Conservation (phyloP, 2,888 invertebrate genomes). For the Drosophila tanythrix region DNA sequence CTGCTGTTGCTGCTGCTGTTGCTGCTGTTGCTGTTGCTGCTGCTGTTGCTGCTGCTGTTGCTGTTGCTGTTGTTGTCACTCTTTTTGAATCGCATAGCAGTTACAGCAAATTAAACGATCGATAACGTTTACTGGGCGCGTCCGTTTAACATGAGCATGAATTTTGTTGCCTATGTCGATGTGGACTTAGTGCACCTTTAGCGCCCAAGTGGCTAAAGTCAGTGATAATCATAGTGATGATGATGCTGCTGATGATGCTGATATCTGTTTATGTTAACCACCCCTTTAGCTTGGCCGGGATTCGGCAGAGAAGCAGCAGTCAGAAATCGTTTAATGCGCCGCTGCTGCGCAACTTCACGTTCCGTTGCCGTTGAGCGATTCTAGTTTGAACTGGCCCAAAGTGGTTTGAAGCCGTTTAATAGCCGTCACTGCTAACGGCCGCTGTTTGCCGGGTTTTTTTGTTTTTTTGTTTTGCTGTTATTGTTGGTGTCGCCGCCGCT, state of each 20-base stretch:
- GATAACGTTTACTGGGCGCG: conserved; percentile 38
- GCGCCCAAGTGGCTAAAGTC: conserved; percentile 33
- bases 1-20: background rate
- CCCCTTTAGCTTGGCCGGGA: conserved; percentile 34
- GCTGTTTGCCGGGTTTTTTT: conserved; percentile 57
- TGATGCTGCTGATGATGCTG: background rate
- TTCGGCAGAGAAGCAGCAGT: conserved; percentile 25
- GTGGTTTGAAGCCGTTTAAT: conserved; percentile 67
- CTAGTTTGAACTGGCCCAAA: conserved; percentile 73
- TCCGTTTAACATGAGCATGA: conserved; percentile 32
- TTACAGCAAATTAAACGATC: conserved; percentile 26
- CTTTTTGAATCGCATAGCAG: conserved; percentile 14
- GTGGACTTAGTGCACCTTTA: conserved; percentile 43
- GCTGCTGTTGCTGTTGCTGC: background rate
- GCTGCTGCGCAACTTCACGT: conserved; percentile 7
- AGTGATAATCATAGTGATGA: conserved; percentile 9
- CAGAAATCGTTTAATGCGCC: conserved; percentile 48
- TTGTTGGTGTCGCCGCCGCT: background rate
- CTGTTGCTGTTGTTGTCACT: background rate
- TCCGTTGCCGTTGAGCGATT: conserved; percentile 55
- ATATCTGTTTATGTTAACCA: conserved; percentile 6
- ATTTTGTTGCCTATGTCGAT: conserved; percentile 33
- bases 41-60: background rate
- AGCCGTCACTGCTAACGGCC: conserved; percentile 20
- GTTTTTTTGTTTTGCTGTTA: background rate